Conservation (phyloP, 2,888 invertebrate species). For the Ischnus inquisitorius region DNA sequence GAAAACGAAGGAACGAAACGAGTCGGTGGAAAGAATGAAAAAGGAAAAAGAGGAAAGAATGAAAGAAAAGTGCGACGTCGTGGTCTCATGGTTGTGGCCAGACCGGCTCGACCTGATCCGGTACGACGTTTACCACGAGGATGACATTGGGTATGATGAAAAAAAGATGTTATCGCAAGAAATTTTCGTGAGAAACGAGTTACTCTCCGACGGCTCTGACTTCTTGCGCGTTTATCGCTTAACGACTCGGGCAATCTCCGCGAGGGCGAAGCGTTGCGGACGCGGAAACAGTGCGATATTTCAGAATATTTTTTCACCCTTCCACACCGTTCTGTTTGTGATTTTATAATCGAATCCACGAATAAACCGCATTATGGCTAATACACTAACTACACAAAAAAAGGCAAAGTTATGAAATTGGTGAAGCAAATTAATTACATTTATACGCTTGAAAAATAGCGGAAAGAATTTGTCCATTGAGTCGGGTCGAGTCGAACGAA, state of each 20-base stretch:
- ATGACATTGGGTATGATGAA: conserved; percentile 4
- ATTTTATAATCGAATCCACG: neutral
- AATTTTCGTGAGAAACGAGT: conserved; percentile 53
- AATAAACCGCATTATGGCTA: neutral
- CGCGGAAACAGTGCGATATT: neutral
- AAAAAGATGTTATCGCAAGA: conserved; percentile 45
- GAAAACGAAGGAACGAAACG: conserved; percentile 46
- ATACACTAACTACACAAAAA: neutral
- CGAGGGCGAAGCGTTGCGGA: neutral
- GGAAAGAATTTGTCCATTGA: no score
- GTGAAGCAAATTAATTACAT: no score
- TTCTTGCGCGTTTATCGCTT: conserved; percentile 57
- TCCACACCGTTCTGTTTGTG: neutral
- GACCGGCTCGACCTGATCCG: conserved; percentile 17
- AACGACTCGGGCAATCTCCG: conserved; percentile 40
- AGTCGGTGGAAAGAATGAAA: neutral
- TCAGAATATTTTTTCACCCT: conserved; percentile 35
- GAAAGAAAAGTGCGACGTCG: conserved; percentile 18
- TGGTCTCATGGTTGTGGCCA: conserved; percentile 20
- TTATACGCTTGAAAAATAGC: no score
- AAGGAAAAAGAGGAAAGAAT: neutral
- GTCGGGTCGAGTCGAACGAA: no score
- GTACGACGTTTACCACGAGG: conserved; percentile 6
- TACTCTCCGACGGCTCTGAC: conserved; percentile 23
- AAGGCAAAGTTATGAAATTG: no score